Evolutionary conservation across 2,113 vertebrate species (phyloP), one percentile per base, ranked within the genome.

Genomic region (Lepus timidus): DNA sequence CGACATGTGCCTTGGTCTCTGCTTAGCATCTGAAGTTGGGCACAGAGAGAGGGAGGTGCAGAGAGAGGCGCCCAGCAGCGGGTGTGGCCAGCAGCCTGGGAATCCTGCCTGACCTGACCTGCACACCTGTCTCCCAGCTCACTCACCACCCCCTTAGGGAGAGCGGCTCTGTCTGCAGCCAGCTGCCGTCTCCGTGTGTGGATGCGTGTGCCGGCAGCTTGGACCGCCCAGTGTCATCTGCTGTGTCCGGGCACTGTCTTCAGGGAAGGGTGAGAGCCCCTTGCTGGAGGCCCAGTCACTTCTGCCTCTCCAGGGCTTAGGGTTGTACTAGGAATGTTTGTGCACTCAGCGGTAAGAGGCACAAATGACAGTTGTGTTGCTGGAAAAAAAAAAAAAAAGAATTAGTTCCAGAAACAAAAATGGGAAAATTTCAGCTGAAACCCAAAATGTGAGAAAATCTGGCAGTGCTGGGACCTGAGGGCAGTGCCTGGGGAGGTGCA

Each of bases 371-470:
- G 23, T 14, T 80, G 44, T 58, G 22, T 55, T 64, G 68, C 9
- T 27, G 23, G 39, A 49, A 75, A 85, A 64, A 74, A n/a, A 44
- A n/a, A 55, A 44, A 44, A 23, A 44, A 12, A 2, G 51, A 91
- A 61, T 78, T 36, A 23, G 58, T 79, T 74, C 23, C 23, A 51
- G 52, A 89, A 75, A 25, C 4, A 12, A 20, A 86, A 93, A 75
- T 12, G 25, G 65, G 67, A 64, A 78, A 14, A 22, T 75, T 70
- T 92, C 25, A 87, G 58, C 27, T n/a, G 51, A 90, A 90, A 80
- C 5, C 65, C 36, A 80, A 39, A 68, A 88, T 52, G 2, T 8
- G 1, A 58, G 81, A 84, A 74, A 51, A 73, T 25, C 68, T 6
- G 39, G 12, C 67, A 7, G 52, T 9, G 1, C 12, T 44, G 12